Percentiles rank a stretch among this genome's conserved stretches.
Conservation (phyloP, 2,888 invertebrate species). For the Pterostichus niger region DNA sequence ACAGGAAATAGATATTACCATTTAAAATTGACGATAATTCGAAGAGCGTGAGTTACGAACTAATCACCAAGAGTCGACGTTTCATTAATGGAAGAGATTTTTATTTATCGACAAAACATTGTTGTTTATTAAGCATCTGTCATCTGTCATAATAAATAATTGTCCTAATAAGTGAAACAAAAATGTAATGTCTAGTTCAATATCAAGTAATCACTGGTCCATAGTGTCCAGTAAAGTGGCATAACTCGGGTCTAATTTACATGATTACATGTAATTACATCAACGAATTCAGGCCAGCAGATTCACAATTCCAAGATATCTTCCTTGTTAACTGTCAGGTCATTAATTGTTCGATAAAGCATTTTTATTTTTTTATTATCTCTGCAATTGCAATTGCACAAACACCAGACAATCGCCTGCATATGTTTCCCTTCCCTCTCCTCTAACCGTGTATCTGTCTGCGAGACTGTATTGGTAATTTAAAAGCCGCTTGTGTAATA, state of each 20-base stretch:
- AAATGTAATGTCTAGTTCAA: constrained; percentile 26
- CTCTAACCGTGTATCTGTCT: not conserved
- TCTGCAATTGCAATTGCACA: constrained; percentile 27
- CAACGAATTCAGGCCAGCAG: constrained; percentile 14
- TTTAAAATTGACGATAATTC: no score
- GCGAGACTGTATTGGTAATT: constrained; percentile 26
- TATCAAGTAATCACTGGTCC: constrained; percentile 21
- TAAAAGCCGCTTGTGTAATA: constrained; percentile 58
- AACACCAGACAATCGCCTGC: constrained; percentile 46
- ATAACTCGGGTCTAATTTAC: not conserved
- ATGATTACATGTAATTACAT: constrained; percentile 1
- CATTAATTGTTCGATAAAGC: constrained; percentile 16
- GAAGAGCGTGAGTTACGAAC: no score
- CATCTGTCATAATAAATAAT: not conserved
- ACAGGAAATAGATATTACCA: no score
- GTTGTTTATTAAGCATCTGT: no score
- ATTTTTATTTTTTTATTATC: constrained; percentile 40
- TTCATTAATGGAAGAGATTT: no score
- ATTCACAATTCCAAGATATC: constrained; percentile 2
- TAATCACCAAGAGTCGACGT: no score
- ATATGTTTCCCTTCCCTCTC: constrained; percentile 1
- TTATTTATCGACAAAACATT: no score
- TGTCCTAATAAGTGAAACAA: not conserved
- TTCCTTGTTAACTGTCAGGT: constrained; percentile 7
- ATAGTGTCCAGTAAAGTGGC: not conserved